A percentile compares a stretch with the other conserved stretches of the same genome.
phyloP scores from a whole-genome alignment of 1,140 invertebrate species.

The Coptotermes formosanus region DNA sequence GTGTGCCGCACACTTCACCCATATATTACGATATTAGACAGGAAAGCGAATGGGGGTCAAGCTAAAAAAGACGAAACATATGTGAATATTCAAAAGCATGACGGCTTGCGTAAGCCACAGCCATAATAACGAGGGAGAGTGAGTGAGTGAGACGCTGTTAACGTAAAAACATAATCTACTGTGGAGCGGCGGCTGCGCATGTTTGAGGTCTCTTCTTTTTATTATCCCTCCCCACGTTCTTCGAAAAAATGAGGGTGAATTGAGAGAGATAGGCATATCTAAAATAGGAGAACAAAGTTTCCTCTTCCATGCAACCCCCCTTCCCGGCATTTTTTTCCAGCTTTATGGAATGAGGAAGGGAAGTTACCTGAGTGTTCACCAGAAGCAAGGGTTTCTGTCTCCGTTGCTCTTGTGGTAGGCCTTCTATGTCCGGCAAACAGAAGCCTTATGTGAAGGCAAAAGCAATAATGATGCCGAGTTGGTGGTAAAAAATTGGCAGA shows the following conservation, averaged over 20 bases:
- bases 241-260: background rate
- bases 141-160: background rate
- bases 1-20: constrained; percentile 2
- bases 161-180: background rate
- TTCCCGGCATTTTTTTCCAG: background rate
- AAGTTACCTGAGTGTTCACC: background rate
- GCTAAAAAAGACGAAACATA: background rate
- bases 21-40: background rate
- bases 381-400: background rate
- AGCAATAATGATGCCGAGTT: background rate
- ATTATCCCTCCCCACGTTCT: background rate
- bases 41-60: background rate
- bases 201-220: background rate
- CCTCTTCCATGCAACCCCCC: background rate
- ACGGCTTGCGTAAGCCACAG: background rate
- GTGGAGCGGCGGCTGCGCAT: background rate
- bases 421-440: background rate
- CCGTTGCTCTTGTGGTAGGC: background rate
- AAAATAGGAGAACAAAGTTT: background rate
- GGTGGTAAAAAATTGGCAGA: constrained; percentile 6
- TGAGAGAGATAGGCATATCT: constrained; percentile 7
- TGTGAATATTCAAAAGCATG: background rate
- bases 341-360: background rate
- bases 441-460: background rate
- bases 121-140: background rate